These are phyloP conservation scores for Albula goreensis DNA, from an alignment of 2,113 vertebrate species.

Conservation along the genomic window DNA sequence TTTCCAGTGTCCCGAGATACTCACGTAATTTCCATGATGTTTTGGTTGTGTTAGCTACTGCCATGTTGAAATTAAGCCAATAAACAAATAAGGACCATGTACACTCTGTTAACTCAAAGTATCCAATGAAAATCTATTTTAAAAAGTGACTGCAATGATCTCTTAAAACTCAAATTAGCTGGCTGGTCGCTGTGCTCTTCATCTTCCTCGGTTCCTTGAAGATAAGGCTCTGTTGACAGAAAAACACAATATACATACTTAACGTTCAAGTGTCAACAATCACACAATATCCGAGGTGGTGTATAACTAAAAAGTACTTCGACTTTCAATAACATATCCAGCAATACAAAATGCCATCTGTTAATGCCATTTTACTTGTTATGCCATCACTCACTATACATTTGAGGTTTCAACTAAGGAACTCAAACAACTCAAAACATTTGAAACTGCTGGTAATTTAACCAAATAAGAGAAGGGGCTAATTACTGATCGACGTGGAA, in stretches of 20 bases:
- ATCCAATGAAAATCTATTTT: neutral
- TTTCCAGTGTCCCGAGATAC: conserved; percentile 50
- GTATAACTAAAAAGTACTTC: no score
- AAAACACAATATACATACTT: neutral
- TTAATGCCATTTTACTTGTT: no score
- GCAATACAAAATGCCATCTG: no score
- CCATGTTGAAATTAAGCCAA: conserved; percentile 66
- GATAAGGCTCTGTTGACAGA: neutral
- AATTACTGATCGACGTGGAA: no score
- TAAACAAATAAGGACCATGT: neutral
- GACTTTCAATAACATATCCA: no score
- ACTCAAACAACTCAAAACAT: no score
- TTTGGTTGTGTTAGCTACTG: conserved; percentile 79
- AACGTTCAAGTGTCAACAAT: neutral
- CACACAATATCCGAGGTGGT: neutral
- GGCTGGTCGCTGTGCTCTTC: neutral
- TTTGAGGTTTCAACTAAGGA: no score
- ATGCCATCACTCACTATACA: no score
- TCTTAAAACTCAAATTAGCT: neutral
- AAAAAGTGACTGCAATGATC: neutral
- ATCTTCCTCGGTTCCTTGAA: conserved; percentile 2
- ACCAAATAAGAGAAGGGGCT: no score
- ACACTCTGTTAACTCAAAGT: neutral
- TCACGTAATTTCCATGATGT: conserved; percentile 92
- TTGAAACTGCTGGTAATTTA: no score